Evolutionary conservation across 2,797 vertebrate species (phyloP), one percentile per base, ranked within the genome.

Genomic region (Eulemur mongoz): DNA sequence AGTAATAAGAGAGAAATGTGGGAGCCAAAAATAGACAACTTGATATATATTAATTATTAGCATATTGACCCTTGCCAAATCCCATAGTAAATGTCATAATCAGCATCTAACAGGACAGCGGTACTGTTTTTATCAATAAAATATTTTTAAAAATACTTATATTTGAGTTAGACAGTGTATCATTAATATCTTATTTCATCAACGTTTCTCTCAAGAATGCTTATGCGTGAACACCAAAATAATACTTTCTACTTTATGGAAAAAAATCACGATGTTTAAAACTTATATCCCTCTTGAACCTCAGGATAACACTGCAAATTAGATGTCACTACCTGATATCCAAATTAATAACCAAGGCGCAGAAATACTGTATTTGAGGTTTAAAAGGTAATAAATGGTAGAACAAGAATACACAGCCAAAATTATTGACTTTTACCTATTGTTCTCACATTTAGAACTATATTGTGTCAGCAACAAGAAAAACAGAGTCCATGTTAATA

Each of bases 21-120:
- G 30, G 89, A 96, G 65, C 50, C 76, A 94, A 88, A 97, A 98
- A 84, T 94, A 96, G 97, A 88, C 94, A 69, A 92, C 83, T 96
- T 96, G 52, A 79, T 93, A 73, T 65, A 45, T 25, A 27, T 59
- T 59, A 82, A 82, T 95, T 92, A 94, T 82, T 80, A 84, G 23
- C 84, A 80, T 50, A 27, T 30, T 9, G 35, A 13, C 52, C 70
- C 54, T 94, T 91, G 65, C 38, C 88, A 91, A 63, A 65, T 84
- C 54, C 76, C 57, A 87, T 0, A 67, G 14, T 92, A 54, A 69
- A 94, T 67, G 9, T 84, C 54, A 81, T 81, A 87, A 90, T 92
- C 35, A 90, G 27, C 30, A 78, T 65, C 40, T 81, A 92, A 67
- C 1, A 57, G 2, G 22, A 40, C 38, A 61, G 38, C 7, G 32